Evolutionary conservation across 2,888 invertebrate genomes (phyloP).

Genomic region (Seira ritae): DNA sequence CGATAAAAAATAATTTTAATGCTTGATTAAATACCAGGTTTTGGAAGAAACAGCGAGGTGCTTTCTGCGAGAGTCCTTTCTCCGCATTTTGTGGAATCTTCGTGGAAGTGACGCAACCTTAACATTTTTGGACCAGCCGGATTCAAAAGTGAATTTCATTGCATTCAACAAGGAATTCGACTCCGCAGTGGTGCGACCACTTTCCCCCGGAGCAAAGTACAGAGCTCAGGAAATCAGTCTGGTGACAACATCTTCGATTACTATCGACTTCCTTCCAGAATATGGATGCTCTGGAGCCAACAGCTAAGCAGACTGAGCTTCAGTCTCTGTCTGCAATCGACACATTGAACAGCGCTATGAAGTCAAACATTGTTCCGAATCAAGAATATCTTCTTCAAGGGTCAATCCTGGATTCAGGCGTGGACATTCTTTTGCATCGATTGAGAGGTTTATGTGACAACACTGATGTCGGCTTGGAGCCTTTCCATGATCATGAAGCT

Average conservation of each 20-base stretch:
- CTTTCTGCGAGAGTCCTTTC: conserved; percentile 49
- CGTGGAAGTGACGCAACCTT: conserved; percentile 20
- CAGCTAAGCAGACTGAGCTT: conserved; percentile 70
- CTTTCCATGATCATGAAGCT: conserved; percentile 95
- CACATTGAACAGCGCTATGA: conserved; percentile 86
- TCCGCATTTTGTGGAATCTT: conserved; percentile 50
- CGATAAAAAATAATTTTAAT: too few relatives aligned
- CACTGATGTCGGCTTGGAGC: conserved; percentile 92
- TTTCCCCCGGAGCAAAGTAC: too few relatives aligned
- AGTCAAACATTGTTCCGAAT: conserved; percentile 90
- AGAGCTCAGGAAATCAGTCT: conserved; percentile 17
- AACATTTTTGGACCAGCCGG: conserved; percentile 30
- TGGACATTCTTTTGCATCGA: conserved; percentile 92
- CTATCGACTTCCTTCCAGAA: conserved; percentile 34
- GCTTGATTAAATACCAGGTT: conserved; percentile 20
- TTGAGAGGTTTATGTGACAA: conserved; percentile 95
- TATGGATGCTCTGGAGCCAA: conserved; percentile 67
- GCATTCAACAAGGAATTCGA: conserved; percentile 56
- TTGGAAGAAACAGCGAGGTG: conserved; percentile 50
- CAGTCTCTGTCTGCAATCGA: conserved; percentile 81
- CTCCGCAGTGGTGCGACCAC: conserved; percentile 26
- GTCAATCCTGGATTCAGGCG: conserved; percentile 92
- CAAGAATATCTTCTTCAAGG: conserved; percentile 96
- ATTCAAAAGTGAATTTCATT: conserved; percentile 28
- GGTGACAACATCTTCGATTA: conserved; percentile 25